Percentiles rank a stretch among this genome's conserved stretches.
Conservation (phyloP, 1,140 invertebrate genomes). For the Holotrichia oblita region DNA sequence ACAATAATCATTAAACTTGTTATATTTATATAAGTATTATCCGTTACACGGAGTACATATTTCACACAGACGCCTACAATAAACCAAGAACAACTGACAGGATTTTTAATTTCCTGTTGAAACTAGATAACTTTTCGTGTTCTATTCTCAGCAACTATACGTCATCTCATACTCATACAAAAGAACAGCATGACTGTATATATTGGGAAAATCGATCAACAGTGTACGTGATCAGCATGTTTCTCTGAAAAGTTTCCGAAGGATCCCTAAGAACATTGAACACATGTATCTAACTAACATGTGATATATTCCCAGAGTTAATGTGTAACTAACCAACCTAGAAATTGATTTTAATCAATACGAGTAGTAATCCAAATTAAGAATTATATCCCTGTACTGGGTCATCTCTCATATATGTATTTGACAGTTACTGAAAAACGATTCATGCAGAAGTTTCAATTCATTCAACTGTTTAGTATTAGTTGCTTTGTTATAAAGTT, state of each 20-base stretch:
- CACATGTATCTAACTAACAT: slow-evolving; percentile 12
- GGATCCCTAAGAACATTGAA: not conserved
- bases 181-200: not conserved
- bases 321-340: not conserved
- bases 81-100: not conserved
- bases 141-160: not conserved
- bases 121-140: slow-evolving; percentile 12
- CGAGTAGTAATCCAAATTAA: too few species aligned
- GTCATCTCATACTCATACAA: not conserved
- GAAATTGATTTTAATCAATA: not conserved
- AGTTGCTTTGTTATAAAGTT: too few species aligned
- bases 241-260: not conserved
- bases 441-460: too few species aligned
- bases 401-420: too few species aligned
- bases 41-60: not conserved
- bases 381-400: too few species aligned
- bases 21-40: not conserved
- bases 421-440: too few species aligned
- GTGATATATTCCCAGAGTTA: not conserved
- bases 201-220: slow-evolving; percentile 13
- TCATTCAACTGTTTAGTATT: too few species aligned
- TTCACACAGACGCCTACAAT: not conserved
- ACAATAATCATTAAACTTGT: not conserved
- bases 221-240: slow-evolving; percentile 20
- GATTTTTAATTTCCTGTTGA: slow-evolving; percentile 4